Percentiles rank a stretch among this genome's conserved stretches.
These are phyloP conservation scores for Phyllostomus discolor DNA, from an alignment of 2,113 vertebrate genomes.

Conservation along the genomic window DNA sequence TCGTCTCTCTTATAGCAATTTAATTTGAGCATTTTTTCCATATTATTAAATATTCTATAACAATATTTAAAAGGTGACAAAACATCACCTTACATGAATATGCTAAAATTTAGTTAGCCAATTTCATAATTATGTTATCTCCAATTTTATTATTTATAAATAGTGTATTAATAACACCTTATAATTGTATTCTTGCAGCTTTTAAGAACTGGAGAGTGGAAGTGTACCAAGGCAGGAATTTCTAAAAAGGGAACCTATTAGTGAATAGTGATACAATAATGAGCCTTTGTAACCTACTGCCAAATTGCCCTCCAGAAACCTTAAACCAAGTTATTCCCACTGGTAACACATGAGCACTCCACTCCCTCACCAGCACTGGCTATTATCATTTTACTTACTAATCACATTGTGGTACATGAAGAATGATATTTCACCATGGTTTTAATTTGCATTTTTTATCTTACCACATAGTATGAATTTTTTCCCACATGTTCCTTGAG, in stretches of 20 bases:
- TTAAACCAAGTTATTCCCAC: background rate
- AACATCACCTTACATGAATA: background rate
- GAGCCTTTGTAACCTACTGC: background rate
- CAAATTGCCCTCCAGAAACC: background rate
- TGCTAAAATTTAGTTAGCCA: background rate
- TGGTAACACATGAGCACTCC: background rate
- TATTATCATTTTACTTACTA: background rate
- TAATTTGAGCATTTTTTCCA: background rate
- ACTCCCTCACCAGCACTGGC: background rate
- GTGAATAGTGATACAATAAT: background rate
- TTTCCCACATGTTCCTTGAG: background rate
- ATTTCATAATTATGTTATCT: background rate
- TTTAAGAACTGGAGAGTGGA: background rate
- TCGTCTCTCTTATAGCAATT: background rate
- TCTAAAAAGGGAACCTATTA: background rate
- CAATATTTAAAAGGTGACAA: background rate
- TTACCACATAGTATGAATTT: background rate
- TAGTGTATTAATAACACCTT: background rate
- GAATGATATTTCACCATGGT: background rate
- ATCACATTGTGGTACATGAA: background rate
- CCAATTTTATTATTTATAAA: background rate
- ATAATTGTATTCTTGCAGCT: background rate
- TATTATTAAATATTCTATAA: background rate
- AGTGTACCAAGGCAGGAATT: background rate
- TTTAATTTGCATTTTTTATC: background rate